These are phyloP conservation scores for Boloria euphrosyne DNA, from an alignment of 2,888 invertebrate species.

Conservation along the genomic window DNA sequence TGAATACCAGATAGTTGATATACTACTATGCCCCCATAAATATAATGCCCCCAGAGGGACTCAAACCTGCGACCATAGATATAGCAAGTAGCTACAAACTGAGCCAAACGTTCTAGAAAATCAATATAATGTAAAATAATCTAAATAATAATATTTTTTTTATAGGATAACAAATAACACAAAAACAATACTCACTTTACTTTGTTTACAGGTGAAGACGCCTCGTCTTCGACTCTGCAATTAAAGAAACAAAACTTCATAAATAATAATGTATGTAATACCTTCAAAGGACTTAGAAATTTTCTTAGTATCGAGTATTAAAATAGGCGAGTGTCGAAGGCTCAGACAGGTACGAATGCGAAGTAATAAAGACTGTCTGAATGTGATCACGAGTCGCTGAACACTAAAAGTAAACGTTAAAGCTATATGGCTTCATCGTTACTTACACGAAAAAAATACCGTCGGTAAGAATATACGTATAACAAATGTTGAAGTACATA, in stretches of 20 bases:
- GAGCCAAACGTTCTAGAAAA: too few species aligned
- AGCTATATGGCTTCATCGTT: slow-evolving; percentile 9
- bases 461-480: not conserved
- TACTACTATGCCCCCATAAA: too few species aligned
- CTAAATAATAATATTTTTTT: too few species aligned
- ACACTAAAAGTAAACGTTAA: slow-evolving; percentile 7
- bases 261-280: slow-evolving; percentile 2
- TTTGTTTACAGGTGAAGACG: slow-evolving; percentile 68
- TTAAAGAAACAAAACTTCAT: slow-evolving; percentile 45
- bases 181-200: slow-evolving; percentile 59
- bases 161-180: not conserved
- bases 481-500: too few species aligned
- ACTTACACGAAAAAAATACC: not conserved
- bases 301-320: not conserved
- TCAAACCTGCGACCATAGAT: too few species aligned
- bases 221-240: slow-evolving; percentile 75
- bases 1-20: too few species aligned
- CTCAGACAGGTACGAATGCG: slow-evolving; percentile 1
- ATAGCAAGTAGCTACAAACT: too few species aligned
- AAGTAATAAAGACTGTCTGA: slow-evolving; percentile 2
- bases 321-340: not conserved
- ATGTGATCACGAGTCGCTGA: slow-evolving; percentile 4
- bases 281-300: not conserved
- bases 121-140: too few species aligned
- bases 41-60: too few species aligned